phyloP scores from a whole-genome alignment of 2,888 invertebrate genomes.

The Gastracanthus pulcherrimus region DNA sequence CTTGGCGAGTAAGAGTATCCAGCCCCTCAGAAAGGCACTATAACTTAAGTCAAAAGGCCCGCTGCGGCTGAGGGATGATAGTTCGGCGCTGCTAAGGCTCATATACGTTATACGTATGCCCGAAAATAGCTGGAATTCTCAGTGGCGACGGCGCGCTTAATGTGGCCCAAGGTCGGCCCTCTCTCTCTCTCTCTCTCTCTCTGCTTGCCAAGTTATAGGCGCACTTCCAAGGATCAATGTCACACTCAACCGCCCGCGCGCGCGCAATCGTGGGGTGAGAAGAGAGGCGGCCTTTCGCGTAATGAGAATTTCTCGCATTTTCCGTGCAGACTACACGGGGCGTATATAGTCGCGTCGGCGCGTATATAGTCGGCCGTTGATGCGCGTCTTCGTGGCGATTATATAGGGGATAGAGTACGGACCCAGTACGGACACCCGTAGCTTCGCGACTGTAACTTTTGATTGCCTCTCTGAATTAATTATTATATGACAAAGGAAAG shows the following conservation, averaged over 20 bases:
- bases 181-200: neutral
- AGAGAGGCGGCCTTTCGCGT: too few species aligned
- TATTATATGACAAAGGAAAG: too few species aligned
- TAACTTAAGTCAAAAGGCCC: neutral
- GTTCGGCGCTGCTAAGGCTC: too few species aligned
- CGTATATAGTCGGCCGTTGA: too few species aligned
- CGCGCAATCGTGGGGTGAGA: too few species aligned
- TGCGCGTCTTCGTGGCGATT: too few species aligned
- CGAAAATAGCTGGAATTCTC: slow-evolving; percentile 47
- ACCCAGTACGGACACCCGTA: too few species aligned
- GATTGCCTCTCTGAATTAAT: neutral
- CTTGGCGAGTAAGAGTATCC: too few species aligned
- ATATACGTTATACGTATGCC: too few species aligned
- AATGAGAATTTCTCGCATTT: slow-evolving; percentile 73
- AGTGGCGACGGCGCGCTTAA: slow-evolving; percentile 13
- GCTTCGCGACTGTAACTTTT: too few species aligned
- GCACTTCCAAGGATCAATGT: slow-evolving; percentile 62
- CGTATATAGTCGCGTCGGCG: neutral
- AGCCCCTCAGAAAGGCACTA: neutral
- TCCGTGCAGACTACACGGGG: slow-evolving; percentile 33
- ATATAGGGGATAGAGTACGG: too few species aligned
- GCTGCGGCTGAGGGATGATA: neutral
- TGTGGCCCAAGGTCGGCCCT: slow-evolving; percentile 38
- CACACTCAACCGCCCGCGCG: slow-evolving; percentile 51
- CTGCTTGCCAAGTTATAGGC: neutral